Percentiles rank a stretch among this genome's conserved stretches.
phyloP scores from a whole-genome alignment of 2,113 vertebrate species.

The Phyllostomus discolor region DNA sequence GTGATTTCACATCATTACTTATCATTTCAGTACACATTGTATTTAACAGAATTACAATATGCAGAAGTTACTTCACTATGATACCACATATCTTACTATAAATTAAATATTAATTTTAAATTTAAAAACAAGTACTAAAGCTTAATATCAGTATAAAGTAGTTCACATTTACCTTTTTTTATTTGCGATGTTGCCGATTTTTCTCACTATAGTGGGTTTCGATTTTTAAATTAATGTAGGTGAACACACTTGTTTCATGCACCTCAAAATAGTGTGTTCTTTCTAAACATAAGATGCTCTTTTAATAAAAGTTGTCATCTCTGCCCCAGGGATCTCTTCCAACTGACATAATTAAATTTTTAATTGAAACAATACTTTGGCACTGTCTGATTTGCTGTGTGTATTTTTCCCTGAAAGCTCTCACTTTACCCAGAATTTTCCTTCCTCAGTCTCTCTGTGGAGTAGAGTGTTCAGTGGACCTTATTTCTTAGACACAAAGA shows the following conservation, averaged over 20 bases:
- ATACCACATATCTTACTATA: not conserved
- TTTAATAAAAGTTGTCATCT: not conserved
- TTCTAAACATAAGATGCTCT: not conserved
- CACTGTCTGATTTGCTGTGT: not conserved
- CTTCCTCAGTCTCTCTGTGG: not conserved
- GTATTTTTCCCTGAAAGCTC: not conserved
- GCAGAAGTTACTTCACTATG: not conserved
- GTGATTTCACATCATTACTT: not conserved
- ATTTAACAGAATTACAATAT: not conserved
- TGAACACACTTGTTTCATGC: not conserved
- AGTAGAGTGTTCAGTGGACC: accelerated
- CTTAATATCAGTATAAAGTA: not conserved
- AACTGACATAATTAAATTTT: not conserved
- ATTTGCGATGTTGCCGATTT: not conserved
- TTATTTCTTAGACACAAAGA: no score
- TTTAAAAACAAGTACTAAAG: not conserved
- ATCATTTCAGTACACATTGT: not conserved
- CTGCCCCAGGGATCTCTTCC: not conserved
- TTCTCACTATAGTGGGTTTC: not conserved
- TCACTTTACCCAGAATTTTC: not conserved
- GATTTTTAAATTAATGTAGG: not conserved
- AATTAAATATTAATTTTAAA: not conserved
- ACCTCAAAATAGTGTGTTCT: not conserved
- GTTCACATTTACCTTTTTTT: not conserved
- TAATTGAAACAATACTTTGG: not conserved